Evolutionary conservation across 2,888 invertebrate genomes (phyloP).

Genomic region (Nasonovia ribisnigri): DNA sequence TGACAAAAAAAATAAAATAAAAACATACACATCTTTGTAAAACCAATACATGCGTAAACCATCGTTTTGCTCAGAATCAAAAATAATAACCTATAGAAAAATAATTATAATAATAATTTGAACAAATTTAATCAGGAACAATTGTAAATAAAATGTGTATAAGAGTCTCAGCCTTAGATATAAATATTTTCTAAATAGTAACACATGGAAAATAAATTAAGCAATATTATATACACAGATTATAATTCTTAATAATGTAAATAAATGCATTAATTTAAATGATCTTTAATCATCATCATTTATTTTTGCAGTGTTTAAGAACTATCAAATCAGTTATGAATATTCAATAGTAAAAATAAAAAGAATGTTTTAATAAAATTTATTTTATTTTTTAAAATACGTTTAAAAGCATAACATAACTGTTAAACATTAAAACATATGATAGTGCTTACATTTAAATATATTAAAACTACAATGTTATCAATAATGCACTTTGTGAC

Average conservation of each 20-base stretch:
- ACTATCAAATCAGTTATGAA: background rate
- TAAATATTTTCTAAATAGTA: background rate
- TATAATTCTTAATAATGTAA: background rate
- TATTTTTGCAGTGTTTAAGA: background rate
- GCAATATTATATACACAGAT: background rate
- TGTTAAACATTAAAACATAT: background rate
- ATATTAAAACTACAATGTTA: constrained; percentile 52
- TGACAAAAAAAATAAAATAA: no score
- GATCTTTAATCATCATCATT: background rate
- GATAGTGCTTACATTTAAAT: constrained; percentile 29
- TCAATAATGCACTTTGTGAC: constrained; percentile 42
- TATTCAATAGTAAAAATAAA: background rate
- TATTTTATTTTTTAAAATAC: constrained; percentile 1
- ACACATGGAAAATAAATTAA: constrained; percentile 5
- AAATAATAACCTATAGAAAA: no score
- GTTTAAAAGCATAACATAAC: constrained; percentile 1
- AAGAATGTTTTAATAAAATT: background rate
- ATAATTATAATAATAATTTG: no score
- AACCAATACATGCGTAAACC: no score
- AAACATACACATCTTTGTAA: no score
- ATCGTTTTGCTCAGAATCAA: no score
- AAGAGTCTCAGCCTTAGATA: background rate
- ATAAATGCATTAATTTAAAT: background rate
- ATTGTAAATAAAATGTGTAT: background rate
- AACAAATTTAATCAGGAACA: no score